Conservation (phyloP, 2,113 vertebrate genomes). For the Proterorhinus semilunaris region DNA sequence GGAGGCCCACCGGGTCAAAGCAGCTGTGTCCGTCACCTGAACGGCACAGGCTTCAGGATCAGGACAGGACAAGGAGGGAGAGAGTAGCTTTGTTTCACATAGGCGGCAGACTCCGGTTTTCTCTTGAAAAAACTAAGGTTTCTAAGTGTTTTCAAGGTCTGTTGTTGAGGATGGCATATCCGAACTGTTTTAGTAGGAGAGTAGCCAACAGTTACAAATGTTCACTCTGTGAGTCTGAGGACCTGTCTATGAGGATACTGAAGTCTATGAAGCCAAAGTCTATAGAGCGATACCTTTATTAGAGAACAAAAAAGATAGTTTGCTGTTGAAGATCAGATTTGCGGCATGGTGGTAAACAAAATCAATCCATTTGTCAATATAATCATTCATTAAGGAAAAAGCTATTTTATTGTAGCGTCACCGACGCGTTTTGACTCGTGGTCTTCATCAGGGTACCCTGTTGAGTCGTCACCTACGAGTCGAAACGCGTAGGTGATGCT, state of each 20-base stretch:
- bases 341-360: too few relatives aligned
- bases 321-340: too few relatives aligned
- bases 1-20: conserved; percentile 19
- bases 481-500: too few relatives aligned
- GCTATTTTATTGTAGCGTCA: too few relatives aligned
- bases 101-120: background rate
- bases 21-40: conserved; percentile 8
- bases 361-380: too few relatives aligned
- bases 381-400: too few relatives aligned
- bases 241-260: background rate
- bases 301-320: too few relatives aligned
- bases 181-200: background rate
- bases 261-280: background rate
- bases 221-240: background rate
- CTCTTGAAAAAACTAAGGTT: background rate
- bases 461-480: too few relatives aligned
- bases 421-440: too few relatives aligned
- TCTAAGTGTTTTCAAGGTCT: background rate
- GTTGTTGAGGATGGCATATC: background rate
- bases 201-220: background rate
- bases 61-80: conserved; percentile 4
- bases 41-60: conserved; percentile 7
- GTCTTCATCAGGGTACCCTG: too few relatives aligned
- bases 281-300: too few relatives aligned
- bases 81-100: background rate